phyloP scores from a whole-genome alignment of 1,140 invertebrate species.

The Drosophila pallidifrons region DNA sequence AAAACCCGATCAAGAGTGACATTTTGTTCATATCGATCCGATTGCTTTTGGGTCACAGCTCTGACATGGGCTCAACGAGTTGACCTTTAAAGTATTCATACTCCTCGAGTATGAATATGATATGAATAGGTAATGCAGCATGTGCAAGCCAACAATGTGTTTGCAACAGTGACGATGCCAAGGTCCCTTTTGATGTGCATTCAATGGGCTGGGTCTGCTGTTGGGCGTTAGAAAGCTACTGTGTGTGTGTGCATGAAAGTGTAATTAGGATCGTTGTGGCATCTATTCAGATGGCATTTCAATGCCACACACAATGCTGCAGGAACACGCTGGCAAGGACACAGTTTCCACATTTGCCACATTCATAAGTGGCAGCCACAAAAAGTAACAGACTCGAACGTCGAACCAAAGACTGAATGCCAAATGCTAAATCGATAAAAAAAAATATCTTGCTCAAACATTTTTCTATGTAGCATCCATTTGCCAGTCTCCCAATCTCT shows the following conservation, averaged over 20 bases:
- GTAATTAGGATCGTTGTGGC: conserved; percentile 42
- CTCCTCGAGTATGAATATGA: conserved; percentile 11
- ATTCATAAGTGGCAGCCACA: background rate
- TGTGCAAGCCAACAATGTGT: background rate
- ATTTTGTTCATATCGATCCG: conserved; percentile 17
- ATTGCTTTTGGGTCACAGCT: conserved; percentile 35
- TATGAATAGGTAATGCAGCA: conserved; percentile 17
- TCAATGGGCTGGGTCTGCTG: conserved; percentile 18
- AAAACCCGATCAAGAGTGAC: conserved; percentile 10
- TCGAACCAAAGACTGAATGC: conserved; percentile 18
- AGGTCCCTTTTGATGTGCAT: conserved; percentile 23
- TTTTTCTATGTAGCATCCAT: conserved; percentile 10
- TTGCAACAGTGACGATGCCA: conserved; percentile 19
- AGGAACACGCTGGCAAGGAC: conserved; percentile 25
- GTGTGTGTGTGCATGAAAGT: conserved; percentile 29
- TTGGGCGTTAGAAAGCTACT: background rate
- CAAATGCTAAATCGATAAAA: conserved; percentile 43
- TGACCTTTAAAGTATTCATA: conserved; percentile 37
- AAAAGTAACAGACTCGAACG: too few relatives aligned
- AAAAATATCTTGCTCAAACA: background rate
- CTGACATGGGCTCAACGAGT: conserved; percentile 2
- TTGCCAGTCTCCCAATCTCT: background rate
- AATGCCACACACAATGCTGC: conserved; percentile 43
- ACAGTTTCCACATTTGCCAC: conserved; percentile 15
- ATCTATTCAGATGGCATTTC: conserved; percentile 31